Conservation (phyloP, 2,113 vertebrate genomes). For the Agelaius phoeniceus region DNA sequence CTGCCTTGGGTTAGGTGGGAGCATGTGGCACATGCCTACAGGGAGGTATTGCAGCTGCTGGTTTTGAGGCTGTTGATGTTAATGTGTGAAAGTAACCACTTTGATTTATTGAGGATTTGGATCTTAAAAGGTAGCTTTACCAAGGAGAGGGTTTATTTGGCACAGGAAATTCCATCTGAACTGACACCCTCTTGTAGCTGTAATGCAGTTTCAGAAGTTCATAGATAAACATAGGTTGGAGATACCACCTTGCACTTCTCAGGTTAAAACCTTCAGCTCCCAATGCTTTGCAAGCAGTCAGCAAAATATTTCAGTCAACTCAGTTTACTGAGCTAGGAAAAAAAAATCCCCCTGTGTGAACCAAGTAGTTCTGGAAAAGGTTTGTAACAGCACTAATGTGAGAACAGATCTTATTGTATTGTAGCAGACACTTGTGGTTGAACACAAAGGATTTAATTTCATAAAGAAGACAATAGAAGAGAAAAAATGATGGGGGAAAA, state of each 20-base stretch:
- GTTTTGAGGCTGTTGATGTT: neutral
- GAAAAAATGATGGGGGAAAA: neutral
- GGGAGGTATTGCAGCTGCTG: neutral
- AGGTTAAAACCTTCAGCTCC: neutral
- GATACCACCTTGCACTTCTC: neutral
- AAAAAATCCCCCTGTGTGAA: neutral
- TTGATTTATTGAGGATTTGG: neutral
- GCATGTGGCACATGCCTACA: rapidly evolving
- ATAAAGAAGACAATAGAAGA: neutral
- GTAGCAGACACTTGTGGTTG: neutral
- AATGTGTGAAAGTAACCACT: neutral
- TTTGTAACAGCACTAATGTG: neutral
- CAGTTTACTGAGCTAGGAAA: neutral
- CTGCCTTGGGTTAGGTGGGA: neutral
- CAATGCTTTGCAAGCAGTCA: neutral
- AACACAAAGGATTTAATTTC: neutral
- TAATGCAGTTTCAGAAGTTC: neutral
- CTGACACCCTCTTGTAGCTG: neutral
- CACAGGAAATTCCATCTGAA: neutral
- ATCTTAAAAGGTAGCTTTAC: neutral
- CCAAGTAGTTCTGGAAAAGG: neutral
- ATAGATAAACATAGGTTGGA: neutral
- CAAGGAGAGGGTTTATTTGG: neutral
- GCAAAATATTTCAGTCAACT: neutral
- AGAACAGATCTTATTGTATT: neutral